Evolutionary conservation across 2,797 vertebrate species (phyloP).

Genomic region (Typhlichthys eigenmanni): DNA sequence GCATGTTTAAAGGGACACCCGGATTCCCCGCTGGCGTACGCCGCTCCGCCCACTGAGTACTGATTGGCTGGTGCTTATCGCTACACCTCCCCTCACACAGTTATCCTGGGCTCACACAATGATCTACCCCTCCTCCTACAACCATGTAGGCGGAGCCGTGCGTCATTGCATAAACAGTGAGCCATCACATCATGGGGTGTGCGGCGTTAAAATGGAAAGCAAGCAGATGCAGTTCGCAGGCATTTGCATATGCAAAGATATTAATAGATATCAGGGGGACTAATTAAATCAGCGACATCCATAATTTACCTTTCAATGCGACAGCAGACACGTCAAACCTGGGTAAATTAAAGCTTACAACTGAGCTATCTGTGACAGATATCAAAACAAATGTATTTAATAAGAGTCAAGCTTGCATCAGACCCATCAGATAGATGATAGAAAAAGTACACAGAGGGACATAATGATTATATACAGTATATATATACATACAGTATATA

Average conservation of each 20-base stretch:
- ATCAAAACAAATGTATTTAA: too few species aligned
- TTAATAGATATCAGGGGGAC: background rate
- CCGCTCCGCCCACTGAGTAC: too few species aligned
- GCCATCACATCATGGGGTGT: background rate
- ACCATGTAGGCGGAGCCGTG: too few species aligned
- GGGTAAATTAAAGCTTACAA: background rate
- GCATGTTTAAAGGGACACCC: too few species aligned
- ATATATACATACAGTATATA: too few species aligned
- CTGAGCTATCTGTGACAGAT: background rate
- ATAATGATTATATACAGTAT: background rate
- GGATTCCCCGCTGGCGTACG: too few species aligned
- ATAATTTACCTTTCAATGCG: constrained; percentile 4
- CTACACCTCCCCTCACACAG: too few species aligned
- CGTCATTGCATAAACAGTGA: background rate
- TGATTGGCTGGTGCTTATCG: too few species aligned
- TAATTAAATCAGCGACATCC: constrained; percentile 23
- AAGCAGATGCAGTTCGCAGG: background rate
- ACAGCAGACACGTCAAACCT: background rate
- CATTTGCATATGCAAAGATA: constrained; percentile 4
- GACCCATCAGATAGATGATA: background rate
- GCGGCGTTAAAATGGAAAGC: too few species aligned
- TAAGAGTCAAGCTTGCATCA: too few species aligned
- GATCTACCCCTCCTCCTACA: too few species aligned
- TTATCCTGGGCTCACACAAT: too few species aligned
- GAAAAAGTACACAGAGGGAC: background rate